phyloP scores from a whole-genome alignment of 2,113 vertebrate genomes.

The Oenanthe oenanthe region DNA sequence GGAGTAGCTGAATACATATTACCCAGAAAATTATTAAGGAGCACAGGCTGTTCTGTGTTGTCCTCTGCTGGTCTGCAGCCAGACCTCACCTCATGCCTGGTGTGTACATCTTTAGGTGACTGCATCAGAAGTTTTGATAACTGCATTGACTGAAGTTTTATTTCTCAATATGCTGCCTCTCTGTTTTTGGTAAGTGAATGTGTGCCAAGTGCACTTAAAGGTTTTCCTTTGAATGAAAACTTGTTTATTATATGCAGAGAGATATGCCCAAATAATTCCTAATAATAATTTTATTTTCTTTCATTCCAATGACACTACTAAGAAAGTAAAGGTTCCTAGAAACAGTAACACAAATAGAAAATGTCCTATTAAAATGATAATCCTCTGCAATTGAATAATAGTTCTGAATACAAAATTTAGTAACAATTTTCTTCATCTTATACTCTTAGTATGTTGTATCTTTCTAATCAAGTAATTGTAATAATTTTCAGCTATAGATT shows the following conservation, averaged over 20 bases:
- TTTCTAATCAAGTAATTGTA: neutral
- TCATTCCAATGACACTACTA: neutral
- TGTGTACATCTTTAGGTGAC: fast-evolving
- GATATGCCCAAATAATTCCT: neutral
- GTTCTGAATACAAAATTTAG: neutral
- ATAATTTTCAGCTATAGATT: neutral
- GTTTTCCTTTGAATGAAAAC: neutral
- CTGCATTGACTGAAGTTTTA: neutral
- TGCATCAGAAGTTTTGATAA: neutral
- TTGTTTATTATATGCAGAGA: neutral
- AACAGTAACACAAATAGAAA: neutral
- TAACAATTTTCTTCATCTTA: neutral
- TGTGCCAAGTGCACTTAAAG: neutral
- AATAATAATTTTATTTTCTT: neutral
- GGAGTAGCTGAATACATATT: neutral
- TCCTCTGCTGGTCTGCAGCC: neutral
- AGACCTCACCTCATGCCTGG: neutral
- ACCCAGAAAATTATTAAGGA: neutral
- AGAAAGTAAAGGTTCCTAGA: neutral
- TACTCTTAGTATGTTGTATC: neutral
- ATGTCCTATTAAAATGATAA: neutral
- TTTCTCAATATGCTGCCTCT: neutral
- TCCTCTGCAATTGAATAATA: neutral
- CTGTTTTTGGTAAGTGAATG: neutral
- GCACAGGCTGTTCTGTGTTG: neutral